Evolutionary conservation across 2,797 vertebrate genomes (phyloP).

Genomic region (Rhabdophis nuchalis): DNA sequence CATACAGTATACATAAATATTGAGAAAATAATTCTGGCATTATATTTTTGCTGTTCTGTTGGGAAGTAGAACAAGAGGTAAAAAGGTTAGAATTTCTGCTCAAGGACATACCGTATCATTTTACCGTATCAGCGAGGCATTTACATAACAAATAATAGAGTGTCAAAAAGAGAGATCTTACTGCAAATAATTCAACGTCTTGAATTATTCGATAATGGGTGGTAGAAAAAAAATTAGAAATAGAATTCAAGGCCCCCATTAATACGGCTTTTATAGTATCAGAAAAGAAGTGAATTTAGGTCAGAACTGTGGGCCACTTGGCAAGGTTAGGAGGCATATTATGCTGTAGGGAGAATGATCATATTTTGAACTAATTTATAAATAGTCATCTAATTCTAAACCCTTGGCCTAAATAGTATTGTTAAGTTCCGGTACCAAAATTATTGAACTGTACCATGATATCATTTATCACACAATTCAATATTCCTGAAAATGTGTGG

Average conservation of each 20-base stretch:
- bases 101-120: neutral
- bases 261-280: neutral
- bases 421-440: neutral
- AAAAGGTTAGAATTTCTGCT: constrained; percentile 36
- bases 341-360: neutral
- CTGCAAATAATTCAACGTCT: neutral
- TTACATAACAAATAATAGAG: constrained; percentile 9
- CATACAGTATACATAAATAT: neutral
- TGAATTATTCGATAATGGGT: constrained; percentile 33
- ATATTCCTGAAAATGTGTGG: neutral
- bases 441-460: neutral
- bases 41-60: constrained; percentile 1
- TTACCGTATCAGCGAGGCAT: constrained; percentile 30
- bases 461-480: neutral
- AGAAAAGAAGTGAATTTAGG: neutral
- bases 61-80: constrained; percentile 1
- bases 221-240: neutral
- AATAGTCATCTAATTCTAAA: neutral
- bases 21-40: neutral
- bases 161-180: constrained; percentile 18
- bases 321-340: neutral
- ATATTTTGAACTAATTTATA: neutral
- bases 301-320: neutral
- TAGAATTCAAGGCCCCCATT: neutral
- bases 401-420: neutral